Conservation (phyloP, 2,797 vertebrate species). For the Chloroceryle amazona region DNA sequence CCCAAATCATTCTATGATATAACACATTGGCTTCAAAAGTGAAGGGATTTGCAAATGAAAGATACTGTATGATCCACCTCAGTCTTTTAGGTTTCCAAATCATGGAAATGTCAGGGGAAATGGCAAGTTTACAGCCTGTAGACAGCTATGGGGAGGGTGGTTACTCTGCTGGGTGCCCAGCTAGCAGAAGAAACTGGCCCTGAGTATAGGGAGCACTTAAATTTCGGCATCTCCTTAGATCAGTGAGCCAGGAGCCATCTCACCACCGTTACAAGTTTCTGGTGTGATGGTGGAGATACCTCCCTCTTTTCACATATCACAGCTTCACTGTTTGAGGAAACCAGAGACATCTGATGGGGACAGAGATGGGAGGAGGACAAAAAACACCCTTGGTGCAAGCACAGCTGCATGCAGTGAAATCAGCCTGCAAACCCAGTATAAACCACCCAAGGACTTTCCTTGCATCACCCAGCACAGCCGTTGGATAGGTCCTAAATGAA, state of each 20-base stretch:
- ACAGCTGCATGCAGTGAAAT: rapidly evolving
- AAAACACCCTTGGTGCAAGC: background rate
- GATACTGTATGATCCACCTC: background rate
- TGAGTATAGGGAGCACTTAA: too few species aligned
- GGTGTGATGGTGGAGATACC: rapidly evolving
- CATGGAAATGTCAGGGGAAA: too few species aligned
- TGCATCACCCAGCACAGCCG: background rate
- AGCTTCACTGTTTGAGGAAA: background rate
- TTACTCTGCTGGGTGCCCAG: too few species aligned
- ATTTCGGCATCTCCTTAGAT: background rate
- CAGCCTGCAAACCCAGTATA: background rate
- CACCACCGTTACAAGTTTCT: background rate
- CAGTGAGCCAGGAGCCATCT: background rate
- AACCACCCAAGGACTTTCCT: background rate
- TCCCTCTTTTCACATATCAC: background rate
- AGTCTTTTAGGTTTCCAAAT: background rate
- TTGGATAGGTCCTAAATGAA: background rate
- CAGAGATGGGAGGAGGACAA: background rate
- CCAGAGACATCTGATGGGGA: background rate
- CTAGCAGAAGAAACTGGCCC: too few species aligned
- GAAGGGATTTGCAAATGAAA: background rate
- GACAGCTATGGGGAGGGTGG: background rate
- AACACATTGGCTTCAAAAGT: background rate
- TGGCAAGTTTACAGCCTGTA: background rate
- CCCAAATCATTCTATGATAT: background rate